Conservation (phyloP, 2,797 vertebrate genomes). For the Bradypus variegatus region DNA sequence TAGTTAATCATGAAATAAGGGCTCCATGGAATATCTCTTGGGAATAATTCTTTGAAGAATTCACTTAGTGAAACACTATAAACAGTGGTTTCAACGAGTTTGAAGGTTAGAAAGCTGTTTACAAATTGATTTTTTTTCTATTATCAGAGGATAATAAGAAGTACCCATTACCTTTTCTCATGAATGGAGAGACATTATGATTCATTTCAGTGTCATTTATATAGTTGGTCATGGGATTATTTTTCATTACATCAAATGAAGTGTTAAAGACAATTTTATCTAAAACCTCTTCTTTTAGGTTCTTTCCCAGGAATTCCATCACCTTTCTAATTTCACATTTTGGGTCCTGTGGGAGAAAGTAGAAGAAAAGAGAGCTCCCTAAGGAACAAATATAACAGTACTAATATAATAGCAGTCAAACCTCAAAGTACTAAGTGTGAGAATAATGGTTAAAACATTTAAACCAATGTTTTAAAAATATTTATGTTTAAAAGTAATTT, state of each 20-base stretch:
- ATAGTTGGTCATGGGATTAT: slow-evolving; percentile 86
- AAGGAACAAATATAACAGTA: background rate
- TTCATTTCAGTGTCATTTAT: slow-evolving; percentile 76
- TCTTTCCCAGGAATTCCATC: slow-evolving; percentile 78
- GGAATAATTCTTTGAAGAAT: background rate
- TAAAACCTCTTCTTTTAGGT: slow-evolving; percentile 74
- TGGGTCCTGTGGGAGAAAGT: slow-evolving; percentile 74
- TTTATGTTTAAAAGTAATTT: background rate
- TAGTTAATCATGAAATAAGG: background rate
- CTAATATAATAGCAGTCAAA: background rate
- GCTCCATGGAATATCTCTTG: background rate
- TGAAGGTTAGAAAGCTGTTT: background rate
- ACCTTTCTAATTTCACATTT: slow-evolving; percentile 80
- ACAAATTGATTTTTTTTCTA: background rate
- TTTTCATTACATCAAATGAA: slow-evolving; percentile 84
- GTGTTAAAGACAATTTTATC: slow-evolving; percentile 77
- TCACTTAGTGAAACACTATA: background rate
- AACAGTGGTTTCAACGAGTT: background rate
- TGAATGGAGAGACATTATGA: slow-evolving; percentile 78
- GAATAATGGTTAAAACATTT: background rate
- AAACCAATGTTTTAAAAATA: background rate
- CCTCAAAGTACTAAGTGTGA: background rate
- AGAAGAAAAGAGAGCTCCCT: background rate
- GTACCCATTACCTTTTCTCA: slow-evolving; percentile 84
- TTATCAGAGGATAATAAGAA: background rate